Base-by-base conservation (phyloP, 2,797 vertebrate genomes). In the Bovichtus variegatus region DNA sequence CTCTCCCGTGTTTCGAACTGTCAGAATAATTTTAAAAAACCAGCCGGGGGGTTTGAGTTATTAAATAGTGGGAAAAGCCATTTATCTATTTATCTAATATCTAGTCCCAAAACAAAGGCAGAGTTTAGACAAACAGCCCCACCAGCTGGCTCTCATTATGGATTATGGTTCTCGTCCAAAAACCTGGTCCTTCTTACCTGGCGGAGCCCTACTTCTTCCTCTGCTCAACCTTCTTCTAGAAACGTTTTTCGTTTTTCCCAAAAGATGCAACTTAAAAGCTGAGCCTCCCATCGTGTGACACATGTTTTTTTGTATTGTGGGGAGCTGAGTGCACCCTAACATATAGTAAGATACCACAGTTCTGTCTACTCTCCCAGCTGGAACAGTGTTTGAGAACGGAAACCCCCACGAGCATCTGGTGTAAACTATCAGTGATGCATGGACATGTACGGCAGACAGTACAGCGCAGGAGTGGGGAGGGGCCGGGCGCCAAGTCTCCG, bases 91-190 rank as follows among this genome's bases (percentile, higher is more conserved):
- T n/a, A n/a, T n/a, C n/a, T n/a, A 55, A 80, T 70, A 77, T 70
- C 13, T n/a, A 55, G 10, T 49, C 60, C 19, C 51, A 62, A 88
- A 75, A 87, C 59, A 74, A 57, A 78, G 71, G 60, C 67, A 62
- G 55, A 29, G 5, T 83, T 87, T 61, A 74, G 50, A 81, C 59
- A 82, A 80, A 82, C 6, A 69, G 47, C 29, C 77, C 57, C 63
- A 73, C 88, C 93, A 94, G 89, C 87, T 93, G 92, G 86, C 72
- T 93, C 77, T 69, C 64, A 92, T 95, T 92, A 91, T 2, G 12
- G 63, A 59, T 77, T 71, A 70, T 41, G 34, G 72, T 68, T 87
- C 61, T 84, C 74, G 76, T 88, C 82, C 73, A 49, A 74, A 78
- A 73, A 60, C 44, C 57, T 68, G 49, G 44, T 62, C 69, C 59